Evolutionary conservation across 2,797 vertebrate genomes (phyloP).

Genomic region (Poeciliopsis infans): DNA sequence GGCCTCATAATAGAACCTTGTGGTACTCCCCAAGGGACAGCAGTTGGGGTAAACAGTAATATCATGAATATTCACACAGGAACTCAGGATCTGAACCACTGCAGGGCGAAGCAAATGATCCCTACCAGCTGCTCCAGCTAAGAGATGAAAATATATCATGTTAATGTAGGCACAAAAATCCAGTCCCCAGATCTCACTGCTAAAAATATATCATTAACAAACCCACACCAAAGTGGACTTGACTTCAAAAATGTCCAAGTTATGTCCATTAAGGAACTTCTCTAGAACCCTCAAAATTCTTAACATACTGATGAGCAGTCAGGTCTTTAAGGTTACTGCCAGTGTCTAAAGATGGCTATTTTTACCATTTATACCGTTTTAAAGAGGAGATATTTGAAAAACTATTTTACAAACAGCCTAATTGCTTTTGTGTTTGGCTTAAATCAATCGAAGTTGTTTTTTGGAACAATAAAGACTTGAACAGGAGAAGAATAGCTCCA

Average conservation of each 20-base stretch:
- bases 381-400: neutral
- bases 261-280: neutral
- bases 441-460: neutral
- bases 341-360: neutral
- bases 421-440: neutral
- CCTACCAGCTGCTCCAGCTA: neutral
- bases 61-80: neutral
- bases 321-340: neutral
- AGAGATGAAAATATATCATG: neutral
- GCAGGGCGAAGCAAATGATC: too few species aligned
- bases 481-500: neutral
- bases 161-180: neutral
- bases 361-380: neutral
- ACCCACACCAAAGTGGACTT: neutral
- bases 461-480: neutral
- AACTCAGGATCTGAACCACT: neutral
- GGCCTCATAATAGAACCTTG: neutral
- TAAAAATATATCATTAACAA: neutral
- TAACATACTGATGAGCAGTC: neutral
- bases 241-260: neutral
- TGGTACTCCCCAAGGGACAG: neutral
- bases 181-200: neutral
- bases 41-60: neutral
- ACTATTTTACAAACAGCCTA: neutral
- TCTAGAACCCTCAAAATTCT: neutral